These are phyloP conservation scores for Diogma glabrata DNA, from an alignment of 2,888 invertebrate genomes.

Conservation along the genomic window DNA sequence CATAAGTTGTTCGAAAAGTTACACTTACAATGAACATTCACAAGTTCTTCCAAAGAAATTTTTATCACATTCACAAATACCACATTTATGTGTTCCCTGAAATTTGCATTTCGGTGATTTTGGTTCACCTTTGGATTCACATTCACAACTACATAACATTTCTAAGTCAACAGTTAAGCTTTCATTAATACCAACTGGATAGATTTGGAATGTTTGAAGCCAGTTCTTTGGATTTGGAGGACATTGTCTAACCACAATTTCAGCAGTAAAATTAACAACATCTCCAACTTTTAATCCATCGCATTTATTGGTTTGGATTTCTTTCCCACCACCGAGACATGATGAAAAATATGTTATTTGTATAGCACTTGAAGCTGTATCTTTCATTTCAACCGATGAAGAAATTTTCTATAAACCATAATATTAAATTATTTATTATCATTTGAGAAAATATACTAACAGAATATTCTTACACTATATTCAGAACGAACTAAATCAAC, in stretches of 20 bases:
- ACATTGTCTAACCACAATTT: constrained; percentile 74
- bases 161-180: constrained; percentile 76
- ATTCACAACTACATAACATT: constrained; percentile 91
- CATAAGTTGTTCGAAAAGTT: no score
- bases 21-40: constrained; percentile 60
- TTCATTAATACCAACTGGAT: constrained; percentile 90
- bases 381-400: constrained; percentile 85
- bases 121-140: constrained; percentile 57
- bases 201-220: constrained; percentile 76
- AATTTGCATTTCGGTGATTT: constrained; percentile 57
- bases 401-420: no score
- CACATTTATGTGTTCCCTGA: constrained; percentile 77
- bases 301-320: constrained; percentile 73
- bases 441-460: no score
- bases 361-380: constrained; percentile 71
- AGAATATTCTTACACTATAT: no score
- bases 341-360: constrained; percentile 77
- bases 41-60: constrained; percentile 76
- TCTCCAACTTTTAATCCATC: constrained; percentile 84
- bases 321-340: constrained; percentile 51
- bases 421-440: no score
- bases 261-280: constrained; percentile 67
- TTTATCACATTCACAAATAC: constrained; percentile 75
- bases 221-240: constrained; percentile 71
- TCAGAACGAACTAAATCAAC: constrained; percentile 89